Evolutionary conservation across 92 coral and sea anemone genomes (phyloP).

Genomic region (Porites evermanni): DNA sequence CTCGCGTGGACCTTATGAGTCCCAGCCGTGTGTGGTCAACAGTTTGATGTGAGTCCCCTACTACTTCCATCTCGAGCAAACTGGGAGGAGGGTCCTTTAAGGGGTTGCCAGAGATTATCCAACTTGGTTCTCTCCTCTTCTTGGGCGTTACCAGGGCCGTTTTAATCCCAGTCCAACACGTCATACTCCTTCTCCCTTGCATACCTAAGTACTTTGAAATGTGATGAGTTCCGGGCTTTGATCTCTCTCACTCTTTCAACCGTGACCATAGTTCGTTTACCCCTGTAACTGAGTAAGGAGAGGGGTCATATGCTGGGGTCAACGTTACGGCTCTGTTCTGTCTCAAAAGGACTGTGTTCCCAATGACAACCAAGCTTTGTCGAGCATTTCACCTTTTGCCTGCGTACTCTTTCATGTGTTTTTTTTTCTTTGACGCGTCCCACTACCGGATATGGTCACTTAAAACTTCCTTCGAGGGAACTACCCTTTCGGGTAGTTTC

Average conservation of each 20-base stretch:
- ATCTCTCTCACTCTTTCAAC: slow-evolving; percentile 25
- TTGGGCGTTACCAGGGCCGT: not conserved
- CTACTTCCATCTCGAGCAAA: not conserved
- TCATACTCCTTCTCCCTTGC: slow-evolving; percentile 25
- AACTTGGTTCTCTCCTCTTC: not conserved
- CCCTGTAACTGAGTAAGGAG: slow-evolving; percentile 5
- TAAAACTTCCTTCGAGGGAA: too few relatives aligned
- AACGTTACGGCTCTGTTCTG: not conserved
- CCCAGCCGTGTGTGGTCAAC: not conserved
- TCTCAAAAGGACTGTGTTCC: slow-evolving; percentile 26
- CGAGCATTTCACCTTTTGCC: not conserved
- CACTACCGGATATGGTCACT: not conserved
- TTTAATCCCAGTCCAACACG: slow-evolving; percentile 2
- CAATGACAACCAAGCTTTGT: slow-evolving; percentile 9
- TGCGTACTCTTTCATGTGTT: slow-evolving; percentile 6
- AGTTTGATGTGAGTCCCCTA: not conserved
- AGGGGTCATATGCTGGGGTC: slow-evolving; percentile 24
- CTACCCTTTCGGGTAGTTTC: too few relatives aligned
- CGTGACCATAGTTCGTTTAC: slow-evolving; percentile 43
- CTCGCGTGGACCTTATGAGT: slow-evolving; percentile 13
- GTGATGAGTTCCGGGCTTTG: slow-evolving; percentile 39
- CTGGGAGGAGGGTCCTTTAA: not conserved
- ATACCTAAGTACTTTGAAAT: slow-evolving; percentile 16
- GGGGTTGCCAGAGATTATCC: not conserved
- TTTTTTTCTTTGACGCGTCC: not conserved